phyloP scores from a whole-genome alignment of 2,888 invertebrate genomes.

The Tuta absoluta region DNA sequence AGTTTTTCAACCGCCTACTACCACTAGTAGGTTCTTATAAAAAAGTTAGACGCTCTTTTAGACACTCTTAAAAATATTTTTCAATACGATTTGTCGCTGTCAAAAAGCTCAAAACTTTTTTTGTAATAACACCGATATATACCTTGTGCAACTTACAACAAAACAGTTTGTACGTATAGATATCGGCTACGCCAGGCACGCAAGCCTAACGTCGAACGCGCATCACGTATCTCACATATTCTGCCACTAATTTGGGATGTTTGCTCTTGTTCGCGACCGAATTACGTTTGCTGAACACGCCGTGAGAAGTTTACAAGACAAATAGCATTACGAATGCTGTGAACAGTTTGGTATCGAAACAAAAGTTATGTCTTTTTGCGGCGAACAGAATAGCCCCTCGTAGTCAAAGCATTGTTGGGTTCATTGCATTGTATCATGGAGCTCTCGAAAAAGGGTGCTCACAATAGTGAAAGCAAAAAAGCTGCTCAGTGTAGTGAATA shows the following conservation, averaged over 20 bases:
- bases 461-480: slow-evolving; percentile 28
- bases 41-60: no score
- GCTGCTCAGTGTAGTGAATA: slow-evolving; percentile 15
- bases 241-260: slow-evolving; percentile 54
- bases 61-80: no score
- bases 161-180: slow-evolving; percentile 8
- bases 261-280: slow-evolving; percentile 45
- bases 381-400: slow-evolving; percentile 10
- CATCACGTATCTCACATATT: slow-evolving; percentile 49
- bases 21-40: no score
- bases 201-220: slow-evolving; percentile 39
- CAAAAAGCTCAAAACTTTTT: no score
- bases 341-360: slow-evolving; percentile 19
- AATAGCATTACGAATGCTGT: slow-evolving; percentile 36
- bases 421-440: slow-evolving; percentile 30
- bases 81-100: no score
- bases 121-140: not conserved
- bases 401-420: slow-evolving; percentile 28
- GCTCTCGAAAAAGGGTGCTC: slow-evolving; percentile 23
- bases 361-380: slow-evolving; percentile 25
- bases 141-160: not conserved
- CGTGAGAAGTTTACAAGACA: slow-evolving; percentile 44
- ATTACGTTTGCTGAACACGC: slow-evolving; percentile 45
- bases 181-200: slow-evolving; percentile 36
- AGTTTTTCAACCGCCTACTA: no score